Evolutionary conservation across 2,113 vertebrate species (phyloP), one percentile per base, ranked within the genome.

Genomic region (Ranitomeya variabilis): DNA sequence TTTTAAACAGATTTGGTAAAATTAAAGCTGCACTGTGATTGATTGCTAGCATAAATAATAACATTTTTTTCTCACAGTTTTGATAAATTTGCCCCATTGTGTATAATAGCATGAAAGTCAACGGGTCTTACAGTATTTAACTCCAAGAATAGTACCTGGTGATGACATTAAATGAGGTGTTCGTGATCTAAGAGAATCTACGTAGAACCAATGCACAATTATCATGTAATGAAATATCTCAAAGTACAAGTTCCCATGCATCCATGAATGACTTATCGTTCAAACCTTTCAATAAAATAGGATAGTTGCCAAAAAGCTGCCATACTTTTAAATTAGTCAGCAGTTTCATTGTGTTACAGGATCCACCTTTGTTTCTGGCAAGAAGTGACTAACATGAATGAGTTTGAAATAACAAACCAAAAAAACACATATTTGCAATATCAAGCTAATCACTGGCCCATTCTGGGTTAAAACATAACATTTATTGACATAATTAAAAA

Each of bases 361-460:
- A 59, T 86, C 66, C 84, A 86, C 84, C 84, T 86, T 10, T 16
- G 31, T 74, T 74, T 85, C 62, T 86, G 54, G 55, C 84, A 76
- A 45, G 71, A 21, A 76, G 59, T 86, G 52, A 83, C 71, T 60
- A 21, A 59, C 19, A 85, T 54, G 21, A 18, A 4, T 45, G 37
- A 45, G 37, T 3, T 45, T 45, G 37, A 45, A 45, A 45, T 45
- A 45, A 45, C 37, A 45, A 5, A 45, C 37, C 37, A 45, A 45
- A 4, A 45, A 45, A 45, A 45, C 5, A 4, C 37, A 45, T 45
- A 45, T 45, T 45, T 45, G 3, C 37, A 45, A 45, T 45, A 45
- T 45, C 37, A 45, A 45, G 37, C 37, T 45, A 45, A 45, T 4
- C 37, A 45, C 37, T 45, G 37, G 37, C 3, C 37, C 37, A 45